phyloP scores from a whole-genome alignment of 2,113 vertebrate genomes.

The Rhinogobius similis region DNA sequence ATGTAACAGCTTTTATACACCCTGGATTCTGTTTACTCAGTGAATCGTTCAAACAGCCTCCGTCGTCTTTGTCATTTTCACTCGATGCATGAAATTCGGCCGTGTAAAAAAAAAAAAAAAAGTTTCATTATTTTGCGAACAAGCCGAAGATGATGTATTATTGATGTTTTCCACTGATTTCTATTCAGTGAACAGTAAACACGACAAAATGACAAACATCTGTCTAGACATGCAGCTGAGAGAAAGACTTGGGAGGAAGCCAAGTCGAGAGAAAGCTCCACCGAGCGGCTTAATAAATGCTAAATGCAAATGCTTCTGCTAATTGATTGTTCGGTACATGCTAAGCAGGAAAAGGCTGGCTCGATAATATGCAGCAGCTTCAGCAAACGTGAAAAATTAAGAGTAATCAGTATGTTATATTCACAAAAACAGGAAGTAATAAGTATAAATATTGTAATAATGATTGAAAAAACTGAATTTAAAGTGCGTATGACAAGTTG shows the following conservation, averaged over 20 bases:
- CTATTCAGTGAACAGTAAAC: conserved; percentile 4
- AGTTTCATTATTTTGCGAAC: conserved; percentile 8
- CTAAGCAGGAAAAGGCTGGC: neutral
- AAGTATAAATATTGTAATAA: neutral
- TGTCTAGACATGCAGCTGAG: neutral
- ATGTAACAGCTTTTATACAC: conserved; percentile 20
- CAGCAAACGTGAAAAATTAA: neutral
- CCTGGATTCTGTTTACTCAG: conserved; percentile 16
- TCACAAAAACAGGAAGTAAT: neutral
- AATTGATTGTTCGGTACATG: neutral
- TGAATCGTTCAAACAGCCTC: neutral
- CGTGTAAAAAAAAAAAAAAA: conserved; percentile 10
- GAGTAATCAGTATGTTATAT: neutral
- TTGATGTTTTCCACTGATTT: conserved; percentile 1
- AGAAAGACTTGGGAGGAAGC: neutral
- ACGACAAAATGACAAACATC: neutral
- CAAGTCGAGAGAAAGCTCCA: neutral
- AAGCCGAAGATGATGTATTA: neutral
- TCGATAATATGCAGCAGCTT: neutral
- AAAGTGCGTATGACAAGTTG: too few species aligned
- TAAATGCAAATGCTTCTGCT: neutral
- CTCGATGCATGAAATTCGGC: neutral
- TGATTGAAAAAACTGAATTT: too few species aligned
- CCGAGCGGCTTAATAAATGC: neutral
- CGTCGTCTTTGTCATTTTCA: conserved; percentile 3